Conservation (phyloP, 2,888 invertebrate species). For the Poecilus cupreus region DNA sequence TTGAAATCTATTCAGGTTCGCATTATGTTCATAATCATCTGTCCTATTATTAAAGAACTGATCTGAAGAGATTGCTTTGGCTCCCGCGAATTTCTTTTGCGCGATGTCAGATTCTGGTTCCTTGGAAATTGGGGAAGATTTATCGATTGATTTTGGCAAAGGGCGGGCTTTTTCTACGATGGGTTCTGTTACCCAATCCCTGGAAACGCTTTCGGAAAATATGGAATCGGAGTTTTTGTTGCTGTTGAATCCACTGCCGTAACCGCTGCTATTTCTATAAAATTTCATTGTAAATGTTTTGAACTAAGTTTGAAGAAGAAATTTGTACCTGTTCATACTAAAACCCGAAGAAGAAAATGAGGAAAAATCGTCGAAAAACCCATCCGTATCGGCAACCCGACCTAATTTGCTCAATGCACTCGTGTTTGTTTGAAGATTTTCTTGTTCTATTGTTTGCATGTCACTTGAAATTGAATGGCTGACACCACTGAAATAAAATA, state of each 20-base stretch:
- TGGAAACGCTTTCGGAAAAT: constrained; percentile 34
- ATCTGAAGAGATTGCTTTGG: constrained; percentile 98
- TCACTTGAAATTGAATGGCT: constrained; percentile 92
- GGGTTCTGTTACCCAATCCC: constrained; percentile 50
- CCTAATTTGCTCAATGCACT: constrained; percentile 71
- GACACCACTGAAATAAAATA: constrained; percentile 75
- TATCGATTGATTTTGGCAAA: constrained; percentile 41
- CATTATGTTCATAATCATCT: constrained; percentile 77
- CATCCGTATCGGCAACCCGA: constrained; percentile 71
- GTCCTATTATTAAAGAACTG: constrained; percentile 91
- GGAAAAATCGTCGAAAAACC: constrained; percentile 74
- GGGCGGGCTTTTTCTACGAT: constrained; percentile 43
- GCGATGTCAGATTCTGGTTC: constrained; percentile 80
- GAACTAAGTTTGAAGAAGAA: neutral
- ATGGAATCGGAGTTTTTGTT: constrained; percentile 50
- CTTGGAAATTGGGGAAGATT: constrained; percentile 53
- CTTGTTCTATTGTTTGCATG: constrained; percentile 94
- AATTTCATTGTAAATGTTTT: neutral
- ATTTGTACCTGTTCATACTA: constrained; percentile 78
- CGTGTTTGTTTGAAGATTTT: constrained; percentile 75
- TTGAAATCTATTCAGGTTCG: constrained; percentile 85
- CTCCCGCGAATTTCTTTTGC: constrained; percentile 96
- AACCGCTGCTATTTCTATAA: constrained; percentile 53
- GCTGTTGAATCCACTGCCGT: constrained; percentile 37
- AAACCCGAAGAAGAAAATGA: constrained; percentile 74